Evolutionary conservation across 2,888 invertebrate genomes (phyloP).

Genomic region (Thelaira solivaga): DNA sequence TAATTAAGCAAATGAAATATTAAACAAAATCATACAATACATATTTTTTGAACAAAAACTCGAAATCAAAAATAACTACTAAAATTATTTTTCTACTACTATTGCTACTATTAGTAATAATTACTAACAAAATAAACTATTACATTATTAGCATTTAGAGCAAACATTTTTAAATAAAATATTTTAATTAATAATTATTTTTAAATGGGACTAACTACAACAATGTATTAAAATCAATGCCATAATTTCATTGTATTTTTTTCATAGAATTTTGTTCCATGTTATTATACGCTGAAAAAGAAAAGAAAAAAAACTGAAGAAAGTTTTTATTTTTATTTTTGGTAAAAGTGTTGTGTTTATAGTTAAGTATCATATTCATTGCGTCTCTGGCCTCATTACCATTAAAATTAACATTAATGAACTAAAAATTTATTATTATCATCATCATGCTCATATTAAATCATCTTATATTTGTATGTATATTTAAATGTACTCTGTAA

Average conservation of each 20-base stretch:
- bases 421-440: slow-evolving; percentile 5
- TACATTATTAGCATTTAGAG: slow-evolving; percentile 27
- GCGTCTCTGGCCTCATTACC: slow-evolving; percentile 18
- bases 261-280: slow-evolving; percentile 14
- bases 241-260: slow-evolving; percentile 40
- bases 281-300: background rate
- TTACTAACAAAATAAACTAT: slow-evolving; percentile 34
- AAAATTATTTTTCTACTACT: slow-evolving; percentile 56
- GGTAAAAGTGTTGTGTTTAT: slow-evolving; percentile 26
- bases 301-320: background rate
- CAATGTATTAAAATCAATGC: slow-evolving; percentile 50
- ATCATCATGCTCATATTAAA: slow-evolving; percentile 20
- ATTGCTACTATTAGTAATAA: slow-evolving; percentile 27
- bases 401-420: slow-evolving; percentile 19
- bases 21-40: too few relatives aligned
- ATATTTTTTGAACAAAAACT: slow-evolving; percentile 42
- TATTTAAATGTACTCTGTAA: slow-evolving; percentile 26
- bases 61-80: slow-evolving; percentile 48
- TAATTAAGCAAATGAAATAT: slow-evolving; percentile 29
- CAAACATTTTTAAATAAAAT: slow-evolving; percentile 15
- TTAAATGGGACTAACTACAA: slow-evolving; percentile 13
- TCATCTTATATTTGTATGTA: slow-evolving; percentile 40
- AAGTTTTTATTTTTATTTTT: slow-evolving; percentile 24
- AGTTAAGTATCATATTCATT: slow-evolving; percentile 29
- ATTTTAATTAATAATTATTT: slow-evolving; percentile 24